These are phyloP conservation scores for Aspiorhynchus laticeps DNA, from an alignment of 2,113 vertebrate species.

Conservation along the genomic window DNA sequence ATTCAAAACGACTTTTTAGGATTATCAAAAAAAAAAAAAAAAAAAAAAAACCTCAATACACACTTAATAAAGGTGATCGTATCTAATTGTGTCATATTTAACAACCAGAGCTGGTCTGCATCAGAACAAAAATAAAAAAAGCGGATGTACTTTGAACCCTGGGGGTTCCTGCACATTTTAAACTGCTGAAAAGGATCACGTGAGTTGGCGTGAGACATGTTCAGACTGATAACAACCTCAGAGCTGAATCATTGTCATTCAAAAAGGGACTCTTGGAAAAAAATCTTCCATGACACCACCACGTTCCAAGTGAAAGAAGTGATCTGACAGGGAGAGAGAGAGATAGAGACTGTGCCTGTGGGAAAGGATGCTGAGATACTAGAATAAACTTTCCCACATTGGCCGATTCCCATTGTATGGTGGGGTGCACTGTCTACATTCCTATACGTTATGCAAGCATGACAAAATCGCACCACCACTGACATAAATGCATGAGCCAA, in stretches of 20 bases:
- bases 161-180: slow-evolving; percentile 1
- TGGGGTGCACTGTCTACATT: slow-evolving; percentile 22
- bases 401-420: neutral
- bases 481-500: neutral
- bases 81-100: neutral
- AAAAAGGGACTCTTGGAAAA: slow-evolving; percentile 14
- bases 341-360: neutral
- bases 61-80: neutral
- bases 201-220: neutral
- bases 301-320: slow-evolving; percentile 11
- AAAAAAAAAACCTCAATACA: neutral
- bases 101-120: neutral
- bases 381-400: slow-evolving; percentile 56
- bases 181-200: neutral
- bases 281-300: slow-evolving; percentile 11
- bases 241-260: slow-evolving; percentile 29
- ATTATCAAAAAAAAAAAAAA: neutral
- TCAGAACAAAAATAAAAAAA: neutral
- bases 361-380: slow-evolving; percentile 11
- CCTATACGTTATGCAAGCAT: slow-evolving; percentile 24
- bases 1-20: neutral
- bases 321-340: neutral
- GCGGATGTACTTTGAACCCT: neutral
- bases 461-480: slow-evolving; percentile 5
- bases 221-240: slow-evolving; percentile 1